A percentile compares a stretch with the other conserved stretches of the same genome.
These are phyloP conservation scores for Oikopleura dioica DNA, from an alignment of 23 tunicate species.

Conservation along the genomic window DNA sequence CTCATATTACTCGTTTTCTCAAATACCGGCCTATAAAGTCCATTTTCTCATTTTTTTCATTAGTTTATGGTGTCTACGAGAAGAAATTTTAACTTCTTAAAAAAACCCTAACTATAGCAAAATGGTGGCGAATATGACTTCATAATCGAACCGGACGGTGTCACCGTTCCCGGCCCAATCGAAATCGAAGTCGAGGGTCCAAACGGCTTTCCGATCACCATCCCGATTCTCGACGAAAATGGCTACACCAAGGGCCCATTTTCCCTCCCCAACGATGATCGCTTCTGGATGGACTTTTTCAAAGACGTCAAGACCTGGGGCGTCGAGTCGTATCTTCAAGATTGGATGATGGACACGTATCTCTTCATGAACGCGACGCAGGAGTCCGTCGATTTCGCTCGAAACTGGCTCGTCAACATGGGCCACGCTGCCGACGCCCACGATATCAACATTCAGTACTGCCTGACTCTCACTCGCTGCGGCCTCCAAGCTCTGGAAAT, in stretches of 20 bases:
- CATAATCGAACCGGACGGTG: slow-evolving; percentile 21
- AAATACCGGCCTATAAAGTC: too few relatives aligned
- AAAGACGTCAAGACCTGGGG: not conserved
- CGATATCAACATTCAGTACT: slow-evolving; percentile 58
- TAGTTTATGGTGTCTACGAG: too few relatives aligned
- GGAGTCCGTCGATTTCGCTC: slow-evolving; percentile 20
- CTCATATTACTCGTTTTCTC: too few relatives aligned
- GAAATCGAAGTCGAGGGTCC: not conserved
- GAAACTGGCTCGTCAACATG: slow-evolving; percentile 54
- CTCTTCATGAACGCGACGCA: not conserved
- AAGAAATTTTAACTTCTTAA: too few relatives aligned
- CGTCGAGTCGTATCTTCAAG: not conserved
- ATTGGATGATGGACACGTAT: not conserved
- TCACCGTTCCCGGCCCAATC: slow-evolving; percentile 17
- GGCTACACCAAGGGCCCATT: not conserved
- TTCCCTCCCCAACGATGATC: not conserved
- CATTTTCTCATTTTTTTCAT: too few relatives aligned
- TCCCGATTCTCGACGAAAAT: not conserved
- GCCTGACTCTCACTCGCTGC: slow-evolving; percentile 45
- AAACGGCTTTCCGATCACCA: not conserved
- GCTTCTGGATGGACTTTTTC: not conserved
- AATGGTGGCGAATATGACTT: slow-evolving; percentile 64
- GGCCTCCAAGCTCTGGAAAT: slow-evolving; percentile 75
- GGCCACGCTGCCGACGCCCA: slow-evolving; percentile 40
- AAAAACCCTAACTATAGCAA: too few relatives aligned